Conservation (phyloP, 1,140 invertebrate species). For the Paramacrobiotus metropolitanus region DNA sequence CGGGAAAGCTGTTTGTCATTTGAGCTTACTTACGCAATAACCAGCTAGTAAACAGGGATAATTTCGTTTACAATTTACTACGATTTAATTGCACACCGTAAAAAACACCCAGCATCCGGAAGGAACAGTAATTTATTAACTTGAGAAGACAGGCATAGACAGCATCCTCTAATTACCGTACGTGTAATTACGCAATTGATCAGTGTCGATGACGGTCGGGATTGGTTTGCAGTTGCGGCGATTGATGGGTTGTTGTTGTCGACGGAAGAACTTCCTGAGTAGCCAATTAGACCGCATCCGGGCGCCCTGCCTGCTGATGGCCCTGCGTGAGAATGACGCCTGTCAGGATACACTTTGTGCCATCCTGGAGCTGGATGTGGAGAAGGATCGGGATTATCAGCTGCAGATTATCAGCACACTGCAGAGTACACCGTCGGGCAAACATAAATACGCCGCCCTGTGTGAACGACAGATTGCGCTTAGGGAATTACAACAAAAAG, state of each 20-base stretch:
- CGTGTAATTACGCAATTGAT: too few species aligned
- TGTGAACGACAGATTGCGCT: constrained; percentile 48
- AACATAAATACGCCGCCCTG: constrained; percentile 40
- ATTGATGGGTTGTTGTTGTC: constrained; percentile 47
- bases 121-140: too few species aligned
- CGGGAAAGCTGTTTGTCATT: too few species aligned
- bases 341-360: constrained; percentile 45
- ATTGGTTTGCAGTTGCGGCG: constrained; percentile 39
- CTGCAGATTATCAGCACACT: constrained; percentile 55
- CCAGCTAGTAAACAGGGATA: too few species aligned
- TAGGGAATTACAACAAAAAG: constrained; percentile 57
- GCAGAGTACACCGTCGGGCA: constrained; percentile 44
- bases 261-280: constrained; percentile 49
- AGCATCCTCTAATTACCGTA: too few species aligned
- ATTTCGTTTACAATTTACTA: too few species aligned
- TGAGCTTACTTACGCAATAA: too few species aligned
- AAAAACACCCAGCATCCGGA: too few species aligned
- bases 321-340: constrained; percentile 41
- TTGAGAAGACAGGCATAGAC: too few species aligned
- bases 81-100: too few species aligned
- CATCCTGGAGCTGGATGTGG: constrained; percentile 54
- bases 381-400: constrained; percentile 34
- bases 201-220: not conserved
- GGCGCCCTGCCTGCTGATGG: constrained; percentile 44
- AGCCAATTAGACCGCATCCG: constrained; percentile 33